Evolutionary conservation across 2,888 invertebrate genomes (phyloP), one percentile per base, ranked within the genome.

Genomic region (Peribatodes rhomboidaria): DNA sequence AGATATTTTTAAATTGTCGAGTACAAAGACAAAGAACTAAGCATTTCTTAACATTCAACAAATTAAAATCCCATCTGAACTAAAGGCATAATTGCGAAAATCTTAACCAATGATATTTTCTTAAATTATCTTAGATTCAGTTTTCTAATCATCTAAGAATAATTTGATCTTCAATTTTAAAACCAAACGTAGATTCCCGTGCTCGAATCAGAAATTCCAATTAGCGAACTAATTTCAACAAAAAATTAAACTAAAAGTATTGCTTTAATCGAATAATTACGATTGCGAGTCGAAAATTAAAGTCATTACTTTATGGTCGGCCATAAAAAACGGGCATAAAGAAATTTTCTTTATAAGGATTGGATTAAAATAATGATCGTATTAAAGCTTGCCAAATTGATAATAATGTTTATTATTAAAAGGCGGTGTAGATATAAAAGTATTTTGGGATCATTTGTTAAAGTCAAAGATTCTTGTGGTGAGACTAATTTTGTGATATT

Each of bases 321-420:
- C 52, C 16, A 65, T 69, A 68, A 73, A 70, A 69, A 65, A 69
- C 59, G 54, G 61, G 63, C 67, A 66, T 71, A 72, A 71, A 71
- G 69, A 64, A 65, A 58, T 66, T 69, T 71, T 73, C 74, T 72
- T 70, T 65, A 73, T 49, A 60, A 67, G 67, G 71, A 69, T 77
- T 70, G 71, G 66, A 79, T 81, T 81, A 74, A 80, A 79, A 79
- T 83, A 69, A 73, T 86, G 75, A 84, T 76, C 75, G 71, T 72
- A 86, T 83, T 85, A 85, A 83, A 83, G 84, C 92, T 90, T 92
- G 92, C 91, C 87, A 92, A 92, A 92, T 93, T 87, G 89, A 89
- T 92, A 92, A 92, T 92, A 78, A 81, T 85, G 80, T 65, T 39
- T 50, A 55, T 84, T 86, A 82, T 86, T 42, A 89, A 84, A 84